These are phyloP conservation scores for Pantherophis guttatus DNA, from an alignment of 2,113 vertebrate species.

Conservation along the genomic window DNA sequence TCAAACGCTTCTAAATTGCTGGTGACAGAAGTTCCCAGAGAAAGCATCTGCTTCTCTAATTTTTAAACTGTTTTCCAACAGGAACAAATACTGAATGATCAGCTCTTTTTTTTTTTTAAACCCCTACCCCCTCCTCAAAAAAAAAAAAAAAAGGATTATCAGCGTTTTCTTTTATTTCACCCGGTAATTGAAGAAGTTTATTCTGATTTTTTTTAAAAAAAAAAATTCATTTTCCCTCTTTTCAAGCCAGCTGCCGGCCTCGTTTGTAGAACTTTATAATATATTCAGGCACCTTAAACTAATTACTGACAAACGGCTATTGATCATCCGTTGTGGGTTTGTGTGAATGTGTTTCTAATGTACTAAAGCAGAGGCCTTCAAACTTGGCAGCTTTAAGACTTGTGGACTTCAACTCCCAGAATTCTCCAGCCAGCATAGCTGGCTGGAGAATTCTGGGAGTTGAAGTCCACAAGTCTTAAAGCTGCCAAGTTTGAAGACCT, in stretches of 20 bases:
- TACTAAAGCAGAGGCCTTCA: too few species aligned
- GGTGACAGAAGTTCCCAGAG: constrained; percentile 9
- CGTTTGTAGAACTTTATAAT: background rate
- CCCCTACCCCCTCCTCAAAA: rapidly evolving
- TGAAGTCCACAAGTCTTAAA: too few species aligned
- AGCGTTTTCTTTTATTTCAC: constrained; percentile 24
- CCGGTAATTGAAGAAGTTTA: constrained; percentile 6
- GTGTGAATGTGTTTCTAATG: background rate
- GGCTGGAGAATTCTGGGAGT: too few species aligned
- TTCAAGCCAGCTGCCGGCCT: background rate
- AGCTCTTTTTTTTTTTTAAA: background rate
- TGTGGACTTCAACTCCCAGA: too few species aligned
- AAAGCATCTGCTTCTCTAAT: constrained; percentile 24
- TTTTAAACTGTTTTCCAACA: constrained; percentile 31
- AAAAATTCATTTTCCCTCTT: background rate
- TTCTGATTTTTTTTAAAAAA: constrained; percentile 5
- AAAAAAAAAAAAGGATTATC: background rate
- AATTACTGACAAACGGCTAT: background rate
- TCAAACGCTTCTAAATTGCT: constrained; percentile 18
- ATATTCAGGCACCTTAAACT: background rate
- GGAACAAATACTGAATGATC: constrained; percentile 24
- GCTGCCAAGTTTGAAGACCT: too few species aligned
- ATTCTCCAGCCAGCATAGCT: too few species aligned
- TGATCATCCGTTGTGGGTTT: background rate
- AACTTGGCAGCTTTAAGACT: too few species aligned